Percentiles rank a stretch among this genome's conserved stretches.
phyloP scores from a whole-genome alignment of 2,113 vertebrate species.

The Podarcis muralis region DNA sequence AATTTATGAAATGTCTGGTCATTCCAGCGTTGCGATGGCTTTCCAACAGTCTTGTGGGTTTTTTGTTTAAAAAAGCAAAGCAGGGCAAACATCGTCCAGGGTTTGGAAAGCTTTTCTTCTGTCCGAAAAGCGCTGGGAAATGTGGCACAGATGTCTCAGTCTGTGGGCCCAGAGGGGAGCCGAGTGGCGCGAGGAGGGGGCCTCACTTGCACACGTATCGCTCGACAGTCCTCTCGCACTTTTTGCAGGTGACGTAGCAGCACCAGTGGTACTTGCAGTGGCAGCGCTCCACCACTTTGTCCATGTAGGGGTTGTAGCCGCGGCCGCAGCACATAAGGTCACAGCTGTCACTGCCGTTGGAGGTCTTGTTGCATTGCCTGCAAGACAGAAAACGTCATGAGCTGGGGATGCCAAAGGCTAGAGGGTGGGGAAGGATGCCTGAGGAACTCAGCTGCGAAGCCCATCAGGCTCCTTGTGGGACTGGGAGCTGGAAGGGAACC shows the following conservation, averaged over 20 bases:
- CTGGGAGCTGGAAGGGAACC: not conserved
- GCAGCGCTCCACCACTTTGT: slow-evolving; percentile 94
- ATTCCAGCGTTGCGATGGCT: not conserved
- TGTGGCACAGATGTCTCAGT: slow-evolving; percentile 52
- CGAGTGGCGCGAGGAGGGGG: not conserved
- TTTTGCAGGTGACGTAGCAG: slow-evolving; percentile 98
- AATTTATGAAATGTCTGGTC: not conserved
- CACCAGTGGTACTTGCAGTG: slow-evolving; percentile 99
- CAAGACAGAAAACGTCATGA: slow-evolving; percentile 3
- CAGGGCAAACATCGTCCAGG: not conserved
- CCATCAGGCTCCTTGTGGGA: not conserved
- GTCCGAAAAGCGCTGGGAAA: slow-evolving; percentile 68
- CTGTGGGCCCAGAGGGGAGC: not conserved
- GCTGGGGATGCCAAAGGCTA: accelerated
- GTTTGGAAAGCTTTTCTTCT: slow-evolving; percentile 44
- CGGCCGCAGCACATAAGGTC: slow-evolving; percentile 99
- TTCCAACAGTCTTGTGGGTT: not conserved
- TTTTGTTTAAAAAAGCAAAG: slow-evolving; percentile 10
- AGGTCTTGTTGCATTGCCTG: slow-evolving; percentile 99
- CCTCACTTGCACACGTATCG: slow-evolving; percentile 96
- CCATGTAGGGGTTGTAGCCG: slow-evolving; percentile 97
- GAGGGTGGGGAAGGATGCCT: not conserved
- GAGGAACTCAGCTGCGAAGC: not conserved
- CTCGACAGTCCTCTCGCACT: slow-evolving; percentile 93
- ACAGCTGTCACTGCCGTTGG: slow-evolving; percentile 94